Base-by-base conservation (phyloP, 1,140 invertebrate genomes). In the Drosophila simulans region DNA sequence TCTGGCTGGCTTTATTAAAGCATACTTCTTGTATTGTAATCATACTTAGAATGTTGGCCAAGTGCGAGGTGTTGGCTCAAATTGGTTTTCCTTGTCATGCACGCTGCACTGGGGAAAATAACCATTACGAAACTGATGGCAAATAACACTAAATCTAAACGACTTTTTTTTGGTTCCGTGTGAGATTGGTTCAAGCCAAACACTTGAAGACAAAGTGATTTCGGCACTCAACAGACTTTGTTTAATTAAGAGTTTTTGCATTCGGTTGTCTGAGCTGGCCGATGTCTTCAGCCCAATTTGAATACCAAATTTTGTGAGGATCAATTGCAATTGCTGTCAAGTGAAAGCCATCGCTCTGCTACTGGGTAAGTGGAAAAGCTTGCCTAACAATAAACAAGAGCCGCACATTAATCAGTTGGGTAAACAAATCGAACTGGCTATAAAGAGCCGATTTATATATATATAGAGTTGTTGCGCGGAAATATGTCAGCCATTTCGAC, bases 1-100 rank as follows among this genome's bases (percentile, higher is more conserved):
- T 54, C 31, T 49, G 70, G 73, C 63, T 70, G 60, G 63, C 71
- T 63, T 73, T 81, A 85, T 86, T 74, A 77, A 71, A 73, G 70
- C 68, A 81, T 77, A 77, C 57, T 79, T 72, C 17, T 56, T 63
- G 77, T 80, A 74, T 82, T 73, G 77, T 77, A 77, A 85, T 85
- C 77, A 49, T 52, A 52, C 56, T 39, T 39, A 73, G 77, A 80
- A 80, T 83, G 75, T 71, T 71, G 42, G 40, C 39, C 37, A 15
- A 39, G 66, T 39, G 25, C 57, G 42, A 73, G 55, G 48, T 65
- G 63, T 68, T 74, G 45, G n/a, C 45, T 34, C 37, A 71, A 77
- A 65, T 85, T 58, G 60, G 27, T 35, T 73, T 72, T 73, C 25
- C 39, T 46, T 68, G 62, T 69, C 20, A 1, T 5, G 35, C 2